Base-by-base conservation (phyloP, 2,113 vertebrate species). In the Equus przewalskii region DNA sequence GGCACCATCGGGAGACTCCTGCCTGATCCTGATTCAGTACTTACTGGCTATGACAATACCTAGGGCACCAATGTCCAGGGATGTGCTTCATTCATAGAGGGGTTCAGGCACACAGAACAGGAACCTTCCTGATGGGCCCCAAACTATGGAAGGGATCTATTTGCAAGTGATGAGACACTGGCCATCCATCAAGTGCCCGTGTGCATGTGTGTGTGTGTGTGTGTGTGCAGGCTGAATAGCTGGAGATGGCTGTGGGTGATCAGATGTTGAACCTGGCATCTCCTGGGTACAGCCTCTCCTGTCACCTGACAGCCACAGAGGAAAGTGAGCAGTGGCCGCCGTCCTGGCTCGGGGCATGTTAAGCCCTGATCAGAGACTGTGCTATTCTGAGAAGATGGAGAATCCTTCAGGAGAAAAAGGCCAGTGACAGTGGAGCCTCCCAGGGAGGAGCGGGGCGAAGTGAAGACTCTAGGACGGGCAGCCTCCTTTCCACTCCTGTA, bases 161-260 rank as follows among this genome's bases (percentile, higher is more conserved):
- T 62, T 28, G 16, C 18, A 54, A 81, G 18, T 26, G 26, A 11
- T 1, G 22, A 73, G 69, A 82, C 11, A 9, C 30, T 7, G 18
- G 82, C 19, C 60, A 36, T 2, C 24, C 7, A 19, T 2, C 28
- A 26, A 69, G 16, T 9, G 12, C 26, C 12, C 15, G 3, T 64
- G 36, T 10, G 5, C 21, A 0, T 7, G 33, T 19, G 44, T 16
- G 9, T 3, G 11, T 56, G 18, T 22, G 28, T 0, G 3, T 4
- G 69, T 1, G 14, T 64, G 73, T 15, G n/a, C 36, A 41, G 36
- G 41, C 84, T 30, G 26, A 81, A 54, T 5, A n/a, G 60, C 15
- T 28, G 24, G 33, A 30, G 72, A 28, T 3, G 11, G 44, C 80
- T 22, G 4, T 1, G n/a, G 26, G n/a, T 9, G 6, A 73, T 18